Base-by-base conservation (phyloP, 2,113 vertebrate genomes). In the mouse (Mus musculus) region DNA sequence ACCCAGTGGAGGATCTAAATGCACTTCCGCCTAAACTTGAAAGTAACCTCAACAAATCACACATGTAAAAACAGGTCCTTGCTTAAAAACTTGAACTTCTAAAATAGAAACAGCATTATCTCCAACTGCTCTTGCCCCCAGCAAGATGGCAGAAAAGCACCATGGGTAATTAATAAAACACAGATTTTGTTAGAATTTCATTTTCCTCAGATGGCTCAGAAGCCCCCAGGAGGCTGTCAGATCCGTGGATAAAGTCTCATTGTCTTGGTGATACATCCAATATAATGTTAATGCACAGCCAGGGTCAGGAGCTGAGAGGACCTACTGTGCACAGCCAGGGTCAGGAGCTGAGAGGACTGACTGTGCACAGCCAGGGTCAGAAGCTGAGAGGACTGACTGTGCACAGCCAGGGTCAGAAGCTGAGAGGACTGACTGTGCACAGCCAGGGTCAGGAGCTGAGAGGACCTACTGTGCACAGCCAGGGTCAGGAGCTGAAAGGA, bases 151-250 rank as follows among this genome's bases (percentile, higher is more conserved):
- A 82, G 87, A 54, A 92, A 92, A 88, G 49, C 33, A 61, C 78
- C 39, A 7, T 59, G 20, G 49, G 59, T 89, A 71, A 78, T 82
- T 89, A 71, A 75, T 82, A 78, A 96, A 78, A 95, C 49, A 19
- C 33, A 46, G 39, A 49, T 93, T 91, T 88, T 65, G 17, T 75
- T 82, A 69, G 81, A 85, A 77, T 86, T 91, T 89, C 26, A 28
- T 88, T 93, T 94, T 88, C 90, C 76, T 86, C 1, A 7, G 76
- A 78, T 77, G 77, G 76, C 78, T 93, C 89, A 82, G 33, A 81
- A 61, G 61, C 94, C 95, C 72, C 36, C 28, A 39, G 61, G 61
- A 95, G 87, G 49, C 1, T 65, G 46, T 82, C 63, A 22, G 42
- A 49, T 78, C 71, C 59, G 36, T 81, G 82, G 92, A 81, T 73